These are phyloP conservation scores for Patagioenas fasciata DNA, from an alignment of 2,113 vertebrate species.

Conservation along the genomic window DNA sequence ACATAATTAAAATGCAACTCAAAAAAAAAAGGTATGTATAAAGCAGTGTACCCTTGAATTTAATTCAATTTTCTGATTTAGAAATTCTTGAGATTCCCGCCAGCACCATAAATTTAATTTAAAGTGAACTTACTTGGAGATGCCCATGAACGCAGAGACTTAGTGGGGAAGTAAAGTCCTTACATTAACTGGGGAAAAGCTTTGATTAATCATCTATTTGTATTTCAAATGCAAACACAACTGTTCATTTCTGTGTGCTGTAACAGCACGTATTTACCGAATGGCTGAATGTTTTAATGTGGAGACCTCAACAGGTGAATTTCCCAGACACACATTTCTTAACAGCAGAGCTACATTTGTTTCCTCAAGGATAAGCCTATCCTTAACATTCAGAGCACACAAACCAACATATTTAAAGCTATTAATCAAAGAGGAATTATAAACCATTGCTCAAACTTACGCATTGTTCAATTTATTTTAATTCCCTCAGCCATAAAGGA, in stretches of 20 bases:
- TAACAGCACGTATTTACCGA: rapidly evolving
- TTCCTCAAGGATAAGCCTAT: neutral
- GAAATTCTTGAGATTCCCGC: neutral
- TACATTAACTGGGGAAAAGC: neutral
- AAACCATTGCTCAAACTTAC: neutral
- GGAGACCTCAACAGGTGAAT: neutral
- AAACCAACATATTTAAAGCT: neutral
- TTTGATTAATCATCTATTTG: neutral
- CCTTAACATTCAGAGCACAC: neutral
- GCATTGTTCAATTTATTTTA: neutral
- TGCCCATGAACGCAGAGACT: too few relatives aligned
- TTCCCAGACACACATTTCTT: neutral
- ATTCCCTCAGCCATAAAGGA: neutral
- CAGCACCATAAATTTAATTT: neutral
- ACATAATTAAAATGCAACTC: neutral
- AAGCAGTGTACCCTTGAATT: neutral
- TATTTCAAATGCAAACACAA: neutral
- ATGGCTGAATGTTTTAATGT: neutral
- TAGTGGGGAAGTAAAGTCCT: neutral
- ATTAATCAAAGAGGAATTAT: neutral
- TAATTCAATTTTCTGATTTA: neutral
- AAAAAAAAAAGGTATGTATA: neutral
- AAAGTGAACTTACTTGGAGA: neutral
- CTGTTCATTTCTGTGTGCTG: neutral
- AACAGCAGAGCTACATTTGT: neutral